Percentiles rank a stretch among this genome's conserved stretches.
These are phyloP conservation scores for Spinus pinus DNA, from an alignment of 2,797 vertebrate species.

Conservation along the genomic window DNA sequence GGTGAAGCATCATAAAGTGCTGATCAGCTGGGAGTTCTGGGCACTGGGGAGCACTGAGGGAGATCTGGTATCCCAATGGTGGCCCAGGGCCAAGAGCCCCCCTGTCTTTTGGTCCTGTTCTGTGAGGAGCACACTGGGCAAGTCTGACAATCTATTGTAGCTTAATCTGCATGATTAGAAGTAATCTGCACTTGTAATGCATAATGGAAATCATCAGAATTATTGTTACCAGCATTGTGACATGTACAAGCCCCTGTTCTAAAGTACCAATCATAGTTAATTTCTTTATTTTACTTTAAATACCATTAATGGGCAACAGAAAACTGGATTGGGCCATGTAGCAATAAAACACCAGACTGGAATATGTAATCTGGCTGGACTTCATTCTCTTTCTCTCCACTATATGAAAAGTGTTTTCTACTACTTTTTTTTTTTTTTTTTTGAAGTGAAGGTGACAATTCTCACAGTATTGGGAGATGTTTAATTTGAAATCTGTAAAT, in stretches of 20 bases:
- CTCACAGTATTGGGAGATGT: neutral
- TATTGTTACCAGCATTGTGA: neutral
- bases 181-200: neutral
- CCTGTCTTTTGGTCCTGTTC: neutral
- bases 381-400: neutral
- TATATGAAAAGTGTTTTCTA: neutral
- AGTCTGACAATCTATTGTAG: neutral
- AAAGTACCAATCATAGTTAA: neutral
- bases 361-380: neutral
- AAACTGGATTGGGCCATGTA: neutral
- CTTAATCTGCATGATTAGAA: neutral
- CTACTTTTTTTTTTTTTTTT: neutral
- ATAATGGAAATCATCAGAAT: neutral
- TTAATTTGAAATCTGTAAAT: constrained; percentile 39
- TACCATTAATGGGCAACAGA: neutral
- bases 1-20: neutral
- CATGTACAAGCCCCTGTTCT: neutral
- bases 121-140: neutral
- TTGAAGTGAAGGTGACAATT: constrained; percentile 12
- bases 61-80: neutral
- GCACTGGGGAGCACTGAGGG: neutral
- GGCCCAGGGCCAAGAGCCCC: neutral
- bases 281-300: neutral
- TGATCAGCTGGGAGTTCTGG: neutral
- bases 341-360: neutral